Evolutionary conservation across 1,140 invertebrate species (phyloP).

Genomic region (Megalopta genalis): DNA sequence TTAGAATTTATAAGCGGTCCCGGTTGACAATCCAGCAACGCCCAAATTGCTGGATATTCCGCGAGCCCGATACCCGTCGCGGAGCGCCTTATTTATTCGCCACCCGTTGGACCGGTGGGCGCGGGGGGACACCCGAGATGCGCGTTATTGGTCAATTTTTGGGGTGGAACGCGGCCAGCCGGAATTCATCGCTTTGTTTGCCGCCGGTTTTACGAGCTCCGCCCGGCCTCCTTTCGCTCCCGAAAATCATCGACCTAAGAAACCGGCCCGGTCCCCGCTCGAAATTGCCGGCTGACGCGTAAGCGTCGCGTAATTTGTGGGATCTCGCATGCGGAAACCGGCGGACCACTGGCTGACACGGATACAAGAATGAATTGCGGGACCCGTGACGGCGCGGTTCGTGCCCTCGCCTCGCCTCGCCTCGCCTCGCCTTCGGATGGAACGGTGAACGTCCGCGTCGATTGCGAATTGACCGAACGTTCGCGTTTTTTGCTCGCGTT

Average conservation of each 20-base stretch:
- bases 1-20: conserved; percentile 73
- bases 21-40: conserved; percentile 67
- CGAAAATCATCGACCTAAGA: conserved; percentile 52
- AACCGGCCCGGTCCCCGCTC: conserved; percentile 14
- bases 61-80: conserved; percentile 45
- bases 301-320: background rate
- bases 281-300: conserved; percentile 16
- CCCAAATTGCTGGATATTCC: conserved; percentile 66
- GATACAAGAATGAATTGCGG: too few relatives aligned
- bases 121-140: conserved; percentile 32
- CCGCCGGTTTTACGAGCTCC: conserved; percentile 56
- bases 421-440: too few relatives aligned
- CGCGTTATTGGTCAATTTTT: conserved; percentile 72
- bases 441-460: too few relatives aligned
- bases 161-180: conserved; percentile 68
- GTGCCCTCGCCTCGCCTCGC: too few relatives aligned
- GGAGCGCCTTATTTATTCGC: conserved; percentile 69
- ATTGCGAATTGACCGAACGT: too few relatives aligned
- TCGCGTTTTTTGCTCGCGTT: too few relatives aligned
- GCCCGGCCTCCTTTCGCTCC: conserved; percentile 56
- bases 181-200: conserved; percentile 77
- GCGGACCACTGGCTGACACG: too few relatives aligned
- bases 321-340: background rate
- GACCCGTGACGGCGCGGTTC: too few relatives aligned
- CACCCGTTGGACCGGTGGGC: conserved; percentile 39